Evolutionary conservation across 2,888 invertebrate genomes (phyloP), one percentile per base, ranked within the genome.

Genomic region (Tetropium fuscum): DNA sequence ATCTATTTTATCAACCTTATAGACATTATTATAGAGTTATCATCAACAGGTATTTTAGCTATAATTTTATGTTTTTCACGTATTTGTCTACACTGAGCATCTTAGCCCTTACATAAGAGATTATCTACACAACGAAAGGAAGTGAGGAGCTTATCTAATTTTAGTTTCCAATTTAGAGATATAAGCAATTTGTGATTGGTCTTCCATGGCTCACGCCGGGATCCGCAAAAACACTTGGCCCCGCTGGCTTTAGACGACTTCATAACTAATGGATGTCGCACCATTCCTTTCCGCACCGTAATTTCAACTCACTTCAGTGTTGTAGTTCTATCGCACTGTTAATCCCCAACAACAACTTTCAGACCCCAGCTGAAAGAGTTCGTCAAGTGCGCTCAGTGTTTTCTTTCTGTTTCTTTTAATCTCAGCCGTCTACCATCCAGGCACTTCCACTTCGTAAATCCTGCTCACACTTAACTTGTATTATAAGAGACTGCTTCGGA

Each of bases 371-470:
- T 40, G 40, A 51, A 51, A 40, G 51, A 54, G 44, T 44, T 54
- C 54, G 44, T 54, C 25, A 41, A 54, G 54, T 54, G 34, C 54
- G 44, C 44, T 36, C 54, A 20, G 34, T 45, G 54, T 45, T 54
- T 45, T 54, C 54, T 54, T 54, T 54, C 54, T 54, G 44, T 44
- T 54, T 45, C 54, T 54, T 54, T 54, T 54, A 54, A 54, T 54
- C 44, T 36, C 54, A 27, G 22, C 54, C 16, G 54, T 44, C 44
- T 44, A 45, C 44, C 44, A 44, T 54, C 54, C 32, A 38, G 54
- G 34, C 54, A 36, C 45, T 54, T 36, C 44, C 54, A 32, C 36
- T 44, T 27, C 44, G 54, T 45, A 54, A 54, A 54, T 54, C 54
- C 54, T 54, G 38, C 44, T 44, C 38, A 18, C 54, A 54, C 54